Evolutionary conservation across 2,797 vertebrate genomes (phyloP).

Genomic region (Tokudaia tokunoshimensis): DNA sequence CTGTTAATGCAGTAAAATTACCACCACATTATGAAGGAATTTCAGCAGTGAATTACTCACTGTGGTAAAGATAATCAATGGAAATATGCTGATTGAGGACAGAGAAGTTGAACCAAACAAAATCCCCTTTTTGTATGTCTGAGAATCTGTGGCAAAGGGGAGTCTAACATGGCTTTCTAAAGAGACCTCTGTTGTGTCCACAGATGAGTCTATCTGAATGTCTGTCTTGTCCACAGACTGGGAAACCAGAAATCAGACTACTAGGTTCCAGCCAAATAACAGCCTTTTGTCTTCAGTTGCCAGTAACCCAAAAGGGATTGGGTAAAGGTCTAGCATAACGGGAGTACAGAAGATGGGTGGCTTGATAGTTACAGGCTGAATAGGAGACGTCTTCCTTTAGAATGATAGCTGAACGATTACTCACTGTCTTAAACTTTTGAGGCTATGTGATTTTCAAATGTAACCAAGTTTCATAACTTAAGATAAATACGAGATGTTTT

Average conservation of each 20-base stretch:
- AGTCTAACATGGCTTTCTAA: not conserved
- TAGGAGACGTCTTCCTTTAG: not conserved
- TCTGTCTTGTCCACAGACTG: not conserved
- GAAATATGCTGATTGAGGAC: not conserved
- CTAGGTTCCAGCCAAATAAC: not conserved
- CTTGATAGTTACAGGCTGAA: not conserved
- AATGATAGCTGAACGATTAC: not conserved
- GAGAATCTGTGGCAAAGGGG: not conserved
- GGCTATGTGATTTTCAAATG: conserved; percentile 16
- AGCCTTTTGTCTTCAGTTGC: not conserved
- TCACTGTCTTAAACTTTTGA: conserved; percentile 43
- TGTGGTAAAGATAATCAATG: not conserved
- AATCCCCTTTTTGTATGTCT: not conserved
- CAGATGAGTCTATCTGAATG: not conserved
- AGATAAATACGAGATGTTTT: not conserved
- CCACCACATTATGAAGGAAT: not conserved
- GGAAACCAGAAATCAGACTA: not conserved
- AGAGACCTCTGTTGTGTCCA: not conserved
- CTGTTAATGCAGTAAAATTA: not conserved
- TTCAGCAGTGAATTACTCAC: not conserved
- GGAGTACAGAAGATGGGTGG: not conserved
- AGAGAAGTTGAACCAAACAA: not conserved
- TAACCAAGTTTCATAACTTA: conserved; percentile 33
- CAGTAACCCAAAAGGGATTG: not conserved
- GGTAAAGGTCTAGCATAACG: not conserved